phyloP scores from a whole-genome alignment of 2,113 vertebrate genomes.

The Eublepharis macularius region DNA sequence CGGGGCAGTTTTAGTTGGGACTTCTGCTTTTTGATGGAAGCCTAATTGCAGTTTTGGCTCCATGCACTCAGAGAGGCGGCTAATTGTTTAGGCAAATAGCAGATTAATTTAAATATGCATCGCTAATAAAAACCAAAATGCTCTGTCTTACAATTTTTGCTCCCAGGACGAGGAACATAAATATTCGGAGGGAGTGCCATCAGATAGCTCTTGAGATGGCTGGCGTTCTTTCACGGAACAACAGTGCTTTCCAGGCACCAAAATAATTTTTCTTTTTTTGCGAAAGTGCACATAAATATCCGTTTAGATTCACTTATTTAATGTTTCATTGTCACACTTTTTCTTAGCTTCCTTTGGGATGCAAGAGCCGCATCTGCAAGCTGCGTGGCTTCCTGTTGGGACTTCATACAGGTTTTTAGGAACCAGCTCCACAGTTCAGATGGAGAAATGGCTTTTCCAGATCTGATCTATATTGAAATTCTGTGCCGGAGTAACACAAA shows the following conservation, averaged over 20 bases:
- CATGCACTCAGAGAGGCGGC: constrained; percentile 77
- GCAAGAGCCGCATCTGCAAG: constrained; percentile 63
- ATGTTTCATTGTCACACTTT: constrained; percentile 82
- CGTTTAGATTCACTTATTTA: constrained; percentile 82
- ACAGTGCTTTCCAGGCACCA: constrained; percentile 77
- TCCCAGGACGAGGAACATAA: constrained; percentile 81
- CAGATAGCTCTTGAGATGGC: constrained; percentile 81
- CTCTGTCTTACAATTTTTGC: constrained; percentile 79
- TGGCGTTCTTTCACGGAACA: constrained; percentile 76
- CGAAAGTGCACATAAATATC: constrained; percentile 80
- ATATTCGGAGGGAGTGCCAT: constrained; percentile 81
- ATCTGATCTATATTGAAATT: constrained; percentile 1
- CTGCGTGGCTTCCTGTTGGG: constrained; percentile 72
- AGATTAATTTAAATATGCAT: constrained; percentile 90
- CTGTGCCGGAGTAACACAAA: background rate
- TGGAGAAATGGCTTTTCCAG: constrained; percentile 35
- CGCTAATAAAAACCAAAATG: constrained; percentile 84
- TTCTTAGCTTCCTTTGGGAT: constrained; percentile 71
- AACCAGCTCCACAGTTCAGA: constrained; percentile 70
- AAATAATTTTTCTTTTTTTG: constrained; percentile 72
- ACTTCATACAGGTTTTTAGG: constrained; percentile 64
- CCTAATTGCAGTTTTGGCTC: constrained; percentile 86
- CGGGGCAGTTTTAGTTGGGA: constrained; percentile 80
- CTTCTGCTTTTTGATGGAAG: constrained; percentile 83
- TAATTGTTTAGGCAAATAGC: constrained; percentile 88